These are phyloP conservation scores for Climacteris rufus DNA, from an alignment of 2,113 vertebrate species.

Conservation along the genomic window DNA sequence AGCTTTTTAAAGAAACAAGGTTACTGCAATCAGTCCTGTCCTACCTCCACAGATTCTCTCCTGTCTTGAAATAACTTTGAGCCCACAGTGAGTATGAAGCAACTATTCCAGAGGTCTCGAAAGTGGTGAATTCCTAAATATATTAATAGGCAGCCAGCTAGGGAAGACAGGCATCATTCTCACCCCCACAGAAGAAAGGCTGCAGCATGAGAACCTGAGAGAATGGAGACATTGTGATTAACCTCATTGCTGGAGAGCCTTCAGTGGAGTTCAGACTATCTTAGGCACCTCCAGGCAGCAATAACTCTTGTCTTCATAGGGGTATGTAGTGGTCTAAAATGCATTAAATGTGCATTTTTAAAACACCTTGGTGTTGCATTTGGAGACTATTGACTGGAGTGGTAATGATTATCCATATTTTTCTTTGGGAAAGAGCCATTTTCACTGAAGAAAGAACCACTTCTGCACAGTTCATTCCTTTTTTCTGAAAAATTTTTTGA, in stretches of 20 bases:
- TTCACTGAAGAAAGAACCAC: not conserved
- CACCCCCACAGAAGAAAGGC: not conserved
- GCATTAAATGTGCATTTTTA: not conserved
- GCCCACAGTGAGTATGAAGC: not conserved
- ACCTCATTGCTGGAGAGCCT: not conserved
- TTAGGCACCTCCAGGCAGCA: not conserved
- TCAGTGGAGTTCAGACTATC: not conserved
- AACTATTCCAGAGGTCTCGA: not conserved
- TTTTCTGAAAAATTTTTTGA: not conserved
- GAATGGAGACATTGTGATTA: not conserved
- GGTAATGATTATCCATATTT: not conserved
- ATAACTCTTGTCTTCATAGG: not conserved
- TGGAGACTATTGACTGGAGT: not conserved
- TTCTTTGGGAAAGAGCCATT: not conserved
- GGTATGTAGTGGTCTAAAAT: not conserved
- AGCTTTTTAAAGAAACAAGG: not conserved
- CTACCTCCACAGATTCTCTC: not conserved
- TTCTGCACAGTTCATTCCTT: not conserved
- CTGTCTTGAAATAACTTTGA: not conserved
- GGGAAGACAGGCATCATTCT: not conserved
- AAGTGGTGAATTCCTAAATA: not conserved
- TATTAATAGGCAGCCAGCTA: not conserved
- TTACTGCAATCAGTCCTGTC: not conserved
- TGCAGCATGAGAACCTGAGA: fast-evolving
- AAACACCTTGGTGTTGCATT: fast-evolving